phyloP scores from a whole-genome alignment of 2,797 vertebrate species.

The Sebastes melanostomus region DNA sequence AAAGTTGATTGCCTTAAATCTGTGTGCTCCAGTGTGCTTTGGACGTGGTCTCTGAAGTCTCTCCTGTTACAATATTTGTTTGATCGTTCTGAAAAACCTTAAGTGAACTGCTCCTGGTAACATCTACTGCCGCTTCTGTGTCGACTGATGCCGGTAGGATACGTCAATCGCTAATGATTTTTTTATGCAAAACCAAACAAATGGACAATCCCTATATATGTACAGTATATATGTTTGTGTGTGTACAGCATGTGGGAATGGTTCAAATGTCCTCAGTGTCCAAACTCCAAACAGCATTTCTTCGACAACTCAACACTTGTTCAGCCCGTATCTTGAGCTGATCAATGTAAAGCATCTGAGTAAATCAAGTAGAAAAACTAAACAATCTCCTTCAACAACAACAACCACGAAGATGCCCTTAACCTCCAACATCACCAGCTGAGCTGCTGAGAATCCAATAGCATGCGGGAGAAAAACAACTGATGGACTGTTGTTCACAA shows the following conservation, averaged over 20 bases:
- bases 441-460: conserved; percentile 21
- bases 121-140: too few species aligned
- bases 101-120: too few species aligned
- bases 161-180: too few species aligned
- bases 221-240: background rate
- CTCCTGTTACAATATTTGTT: too few species aligned
- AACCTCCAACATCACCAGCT: conserved; percentile 7
- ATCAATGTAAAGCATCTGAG: background rate
- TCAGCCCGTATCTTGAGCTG: background rate
- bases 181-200: too few species aligned
- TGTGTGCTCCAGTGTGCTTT: too few species aligned
- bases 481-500: conserved; percentile 31
- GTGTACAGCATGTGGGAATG: background rate
- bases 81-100: too few species aligned
- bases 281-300: background rate
- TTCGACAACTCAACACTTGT: background rate
- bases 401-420: conserved; percentile 11
- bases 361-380: conserved; percentile 18
- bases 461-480: conserved; percentile 24
- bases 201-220: too few species aligned
- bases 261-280: background rate
- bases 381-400: conserved; percentile 13
- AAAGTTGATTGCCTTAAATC: too few species aligned
- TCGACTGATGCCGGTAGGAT: too few species aligned
- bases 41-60: too few species aligned